Evolutionary conservation across 2,113 vertebrate species (phyloP).

Genomic region (Dipodomys stephensi): DNA sequence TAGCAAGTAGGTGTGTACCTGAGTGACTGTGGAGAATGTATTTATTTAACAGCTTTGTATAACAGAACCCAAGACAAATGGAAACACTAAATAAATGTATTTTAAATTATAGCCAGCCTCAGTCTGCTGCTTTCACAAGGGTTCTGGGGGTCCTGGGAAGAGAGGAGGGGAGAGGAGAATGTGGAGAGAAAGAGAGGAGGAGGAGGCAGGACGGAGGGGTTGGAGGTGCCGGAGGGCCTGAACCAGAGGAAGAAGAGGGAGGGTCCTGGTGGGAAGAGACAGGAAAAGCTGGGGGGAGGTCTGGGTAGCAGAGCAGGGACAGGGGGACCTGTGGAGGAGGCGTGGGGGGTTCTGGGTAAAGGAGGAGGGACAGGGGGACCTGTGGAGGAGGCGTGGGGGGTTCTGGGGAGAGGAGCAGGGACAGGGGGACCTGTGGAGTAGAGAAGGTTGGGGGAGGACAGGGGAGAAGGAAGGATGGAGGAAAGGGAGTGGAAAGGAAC

Average conservation of each 20-base stretch:
- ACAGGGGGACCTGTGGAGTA: not conserved
- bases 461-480: not conserved
- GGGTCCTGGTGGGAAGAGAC: not conserved
- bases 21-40: constrained; percentile 99
- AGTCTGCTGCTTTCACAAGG: constrained; percentile 66
- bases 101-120: constrained; percentile 93
- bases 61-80: constrained; percentile 97
- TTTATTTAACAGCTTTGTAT: constrained; percentile 99
- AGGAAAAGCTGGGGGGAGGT: not conserved
- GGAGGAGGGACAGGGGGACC: too few species aligned
- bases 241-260: not conserved
- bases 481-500: too few species aligned
- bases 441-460: not conserved
- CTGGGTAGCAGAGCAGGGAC: not conserved
- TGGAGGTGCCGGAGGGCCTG: too few species aligned
- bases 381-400: not conserved
- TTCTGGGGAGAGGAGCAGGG: not conserved
- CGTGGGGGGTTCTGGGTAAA: not conserved
- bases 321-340: too few species aligned
- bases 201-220: too few species aligned
- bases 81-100: constrained; percentile 99
- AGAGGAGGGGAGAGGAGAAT: not conserved
- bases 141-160: not conserved
- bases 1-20: constrained; percentile 97
- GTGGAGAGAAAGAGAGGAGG: too few species aligned